These are phyloP conservation scores for Thunnus thynnus DNA, from an alignment of 2,113 vertebrate species.

Conservation along the genomic window DNA sequence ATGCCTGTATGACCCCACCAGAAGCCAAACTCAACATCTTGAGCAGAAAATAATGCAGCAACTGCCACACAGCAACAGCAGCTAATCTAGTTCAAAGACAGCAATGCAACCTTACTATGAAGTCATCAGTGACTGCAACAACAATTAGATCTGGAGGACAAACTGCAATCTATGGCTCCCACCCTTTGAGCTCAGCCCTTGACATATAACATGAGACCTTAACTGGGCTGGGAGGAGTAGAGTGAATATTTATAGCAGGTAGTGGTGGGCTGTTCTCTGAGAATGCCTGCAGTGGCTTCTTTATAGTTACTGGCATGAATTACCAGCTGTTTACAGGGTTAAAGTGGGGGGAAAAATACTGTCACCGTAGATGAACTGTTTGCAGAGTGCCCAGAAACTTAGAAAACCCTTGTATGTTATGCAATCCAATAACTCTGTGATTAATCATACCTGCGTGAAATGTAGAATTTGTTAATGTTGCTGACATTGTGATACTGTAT, in stretches of 20 bases:
- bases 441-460: no score
- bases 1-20: neutral
- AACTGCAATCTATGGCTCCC: conserved; percentile 13
- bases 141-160: neutral
- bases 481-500: no score
- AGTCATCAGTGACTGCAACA: neutral
- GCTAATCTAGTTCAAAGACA: neutral
- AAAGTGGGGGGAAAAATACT: neutral
- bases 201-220: conserved; percentile 77
- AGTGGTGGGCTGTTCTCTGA: conserved; percentile 28
- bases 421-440: no score
- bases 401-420: no score
- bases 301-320: conserved; percentile 10
- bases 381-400: no score
- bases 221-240: conserved; percentile 57
- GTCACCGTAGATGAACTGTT: no score
- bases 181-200: conserved; percentile 49
- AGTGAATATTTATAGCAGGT: conserved; percentile 75
- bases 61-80: neutral
- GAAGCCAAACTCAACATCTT: conserved; percentile 8
- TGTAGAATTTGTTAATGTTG: no score
- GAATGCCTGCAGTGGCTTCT: conserved; percentile 11
- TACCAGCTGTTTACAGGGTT: neutral
- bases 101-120: neutral
- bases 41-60: neutral